Evolutionary conservation across 2,113 vertebrate species (phyloP), one percentile per base, ranked within the genome.

Genomic region (Sphaerodactylus townsendi): DNA sequence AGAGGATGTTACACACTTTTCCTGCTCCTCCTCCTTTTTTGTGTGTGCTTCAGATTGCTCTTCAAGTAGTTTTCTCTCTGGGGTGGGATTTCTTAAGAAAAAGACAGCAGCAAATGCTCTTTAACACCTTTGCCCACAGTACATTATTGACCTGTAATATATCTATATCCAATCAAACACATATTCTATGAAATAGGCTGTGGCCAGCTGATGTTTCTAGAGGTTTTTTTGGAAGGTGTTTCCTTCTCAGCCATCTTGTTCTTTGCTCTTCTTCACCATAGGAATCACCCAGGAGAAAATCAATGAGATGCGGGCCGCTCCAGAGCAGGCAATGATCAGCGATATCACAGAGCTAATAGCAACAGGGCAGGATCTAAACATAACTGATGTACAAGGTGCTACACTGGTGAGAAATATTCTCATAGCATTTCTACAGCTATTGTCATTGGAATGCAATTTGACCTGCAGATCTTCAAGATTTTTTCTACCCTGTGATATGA

Each of bases 241-340:
- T 37, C 59, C 56, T 71, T 80, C 33, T 28, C 33, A 25, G 1
- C 50, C 33, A 37, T 77, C 81, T 62, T 62, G 59, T 9, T 62
- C 2, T 62, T 19, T 35, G 53, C 41, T 81, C n/a, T 86, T 25
- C n/a, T 77, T 39, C 69, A 86, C 66, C 91, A 87, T 95, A 98
- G 98, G 98, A 85, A 98, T 99, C 95, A 99, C 98, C 5, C 98
- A 99, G 90, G 98, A 99, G 90, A 99, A 98, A 94, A 98, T 99
- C 95, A 99, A 99, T 2, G 98, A 98, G 93, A 99, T 97, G 53
- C 95, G 98, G 65, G 98, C 97, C 1, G 97, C 98, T 1, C 97
- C 97, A 0, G 98, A 99, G 96, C 96, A 97, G 93, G 96, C 94
- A 91, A 98, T 99, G 98, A 96, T 99, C 79, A 94, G 94, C 59